Percentiles rank a stretch among this genome's conserved stretches.
phyloP scores from a whole-genome alignment of 2,888 invertebrate species.

The Acrobeloides nanus region DNA sequence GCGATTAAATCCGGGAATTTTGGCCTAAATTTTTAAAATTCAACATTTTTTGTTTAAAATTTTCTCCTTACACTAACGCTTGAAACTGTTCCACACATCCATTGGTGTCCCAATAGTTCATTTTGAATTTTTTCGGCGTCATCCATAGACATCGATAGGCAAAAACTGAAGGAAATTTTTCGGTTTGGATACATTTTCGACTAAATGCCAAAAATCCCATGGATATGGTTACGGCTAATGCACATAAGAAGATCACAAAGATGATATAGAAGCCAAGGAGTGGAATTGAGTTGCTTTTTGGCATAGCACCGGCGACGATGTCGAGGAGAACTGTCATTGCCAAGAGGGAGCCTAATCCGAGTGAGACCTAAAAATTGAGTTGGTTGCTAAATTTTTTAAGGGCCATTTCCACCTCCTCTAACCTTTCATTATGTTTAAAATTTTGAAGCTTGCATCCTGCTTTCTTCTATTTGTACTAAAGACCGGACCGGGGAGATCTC shows the following conservation, averaged over 20 bases:
- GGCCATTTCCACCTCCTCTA: neutral
- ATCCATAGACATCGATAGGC: conserved; percentile 19
- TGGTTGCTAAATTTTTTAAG: neutral
- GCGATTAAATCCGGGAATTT: conserved; percentile 22
- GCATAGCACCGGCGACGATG: conserved; percentile 48
- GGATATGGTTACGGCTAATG: conserved; percentile 40
- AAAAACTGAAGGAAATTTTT: conserved; percentile 22
- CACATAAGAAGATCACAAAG: conserved; percentile 42
- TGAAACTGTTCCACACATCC: neutral
- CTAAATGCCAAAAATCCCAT: conserved; percentile 34
- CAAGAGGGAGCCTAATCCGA: conserved; percentile 38
- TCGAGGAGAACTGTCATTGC: conserved; percentile 45
- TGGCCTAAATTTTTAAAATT: conserved; percentile 14
- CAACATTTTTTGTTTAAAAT: conserved; percentile 1
- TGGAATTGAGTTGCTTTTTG: conserved; percentile 44
- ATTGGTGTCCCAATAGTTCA: conserved; percentile 12
- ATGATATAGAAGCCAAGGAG: conserved; percentile 46
- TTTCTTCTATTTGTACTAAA: too few species aligned
- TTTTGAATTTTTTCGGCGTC: conserved; percentile 11
- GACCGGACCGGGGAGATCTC: too few species aligned
- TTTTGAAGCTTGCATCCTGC: too few species aligned
- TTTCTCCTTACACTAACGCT: neutral
- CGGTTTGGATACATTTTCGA: conserved; percentile 19
- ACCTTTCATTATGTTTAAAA: neutral
- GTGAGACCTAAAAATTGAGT: conserved; percentile 31